phyloP scores from a whole-genome alignment of 2,113 vertebrate genomes.

The Larimichthys polyactis region DNA sequence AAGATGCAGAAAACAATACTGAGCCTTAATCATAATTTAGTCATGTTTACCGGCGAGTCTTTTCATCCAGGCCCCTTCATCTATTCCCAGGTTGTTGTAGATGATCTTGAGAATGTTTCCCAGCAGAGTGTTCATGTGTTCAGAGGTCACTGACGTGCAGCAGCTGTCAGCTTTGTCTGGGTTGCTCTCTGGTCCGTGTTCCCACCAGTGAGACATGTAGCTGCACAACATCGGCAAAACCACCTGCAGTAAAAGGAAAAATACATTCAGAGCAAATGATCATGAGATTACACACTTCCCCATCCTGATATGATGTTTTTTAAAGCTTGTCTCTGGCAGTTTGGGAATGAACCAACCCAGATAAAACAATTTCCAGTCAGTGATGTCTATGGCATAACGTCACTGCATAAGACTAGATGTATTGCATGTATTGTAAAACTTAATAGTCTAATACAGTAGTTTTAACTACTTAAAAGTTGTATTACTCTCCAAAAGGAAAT shows the following conservation, averaged over 20 bases:
- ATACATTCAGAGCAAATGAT: neutral
- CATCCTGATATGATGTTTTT: neutral
- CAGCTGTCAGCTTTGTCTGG: conserved; percentile 84
- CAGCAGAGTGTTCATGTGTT: conserved; percentile 95
- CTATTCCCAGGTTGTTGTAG: conserved; percentile 96
- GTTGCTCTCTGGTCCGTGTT: conserved; percentile 91
- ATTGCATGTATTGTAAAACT: no score
- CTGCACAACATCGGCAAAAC: conserved; percentile 95
- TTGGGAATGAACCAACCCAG: neutral
- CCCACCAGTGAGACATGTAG: conserved; percentile 99
- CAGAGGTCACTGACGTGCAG: conserved; percentile 92
- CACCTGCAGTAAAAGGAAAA: conserved; percentile 73
- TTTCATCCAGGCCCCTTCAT: conserved; percentile 98
- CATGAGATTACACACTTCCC: neutral
- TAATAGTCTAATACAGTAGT: neutral
- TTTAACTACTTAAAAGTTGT: neutral
- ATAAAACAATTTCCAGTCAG: neutral
- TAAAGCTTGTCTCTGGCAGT: neutral
- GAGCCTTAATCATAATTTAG: no score
- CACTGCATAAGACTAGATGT: neutral
- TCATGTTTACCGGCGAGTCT: conserved; percentile 89
- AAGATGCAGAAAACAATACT: no score
- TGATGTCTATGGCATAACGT: neutral
- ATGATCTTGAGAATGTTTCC: conserved; percentile 98
- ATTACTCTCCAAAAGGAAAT: neutral